phyloP scores from a whole-genome alignment of 2,113 vertebrate genomes.

The Centropus unirufus region DNA sequence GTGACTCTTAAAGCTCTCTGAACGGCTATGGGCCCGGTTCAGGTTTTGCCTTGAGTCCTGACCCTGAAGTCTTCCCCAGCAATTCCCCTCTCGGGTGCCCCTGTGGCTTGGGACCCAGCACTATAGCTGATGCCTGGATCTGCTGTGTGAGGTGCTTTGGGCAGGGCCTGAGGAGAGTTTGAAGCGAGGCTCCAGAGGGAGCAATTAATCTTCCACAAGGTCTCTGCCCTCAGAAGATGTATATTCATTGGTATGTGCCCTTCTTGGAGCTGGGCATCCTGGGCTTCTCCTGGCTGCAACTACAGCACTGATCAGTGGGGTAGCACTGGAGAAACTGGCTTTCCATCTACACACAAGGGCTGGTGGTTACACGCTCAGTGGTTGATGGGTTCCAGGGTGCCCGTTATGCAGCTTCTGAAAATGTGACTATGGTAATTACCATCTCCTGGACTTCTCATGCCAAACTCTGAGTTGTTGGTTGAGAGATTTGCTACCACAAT shows the following conservation, averaged over 20 bases:
- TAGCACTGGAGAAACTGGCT: neutral
- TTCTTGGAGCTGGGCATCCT: neutral
- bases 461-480: neutral
- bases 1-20: neutral
- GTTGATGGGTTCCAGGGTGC: neutral
- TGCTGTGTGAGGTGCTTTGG: neutral
- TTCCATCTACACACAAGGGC: rapidly evolving
- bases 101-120: rapidly evolving
- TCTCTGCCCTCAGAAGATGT: neutral
- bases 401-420: neutral
- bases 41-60: neutral
- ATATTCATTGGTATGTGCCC: neutral
- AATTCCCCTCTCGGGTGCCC: neutral
- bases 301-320: neutral
- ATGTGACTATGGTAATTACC: neutral
- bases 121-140: neutral
- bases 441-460: neutral
- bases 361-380: neutral
- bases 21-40: neutral
- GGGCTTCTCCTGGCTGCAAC: neutral
- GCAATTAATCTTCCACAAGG: neutral
- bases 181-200: neutral
- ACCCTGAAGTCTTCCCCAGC: neutral
- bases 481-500: neutral
- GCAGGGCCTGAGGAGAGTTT: neutral